These are phyloP conservation scores for Drosophila diplacantha DNA, from an alignment of 2,888 invertebrate species.

Conservation along the genomic window DNA sequence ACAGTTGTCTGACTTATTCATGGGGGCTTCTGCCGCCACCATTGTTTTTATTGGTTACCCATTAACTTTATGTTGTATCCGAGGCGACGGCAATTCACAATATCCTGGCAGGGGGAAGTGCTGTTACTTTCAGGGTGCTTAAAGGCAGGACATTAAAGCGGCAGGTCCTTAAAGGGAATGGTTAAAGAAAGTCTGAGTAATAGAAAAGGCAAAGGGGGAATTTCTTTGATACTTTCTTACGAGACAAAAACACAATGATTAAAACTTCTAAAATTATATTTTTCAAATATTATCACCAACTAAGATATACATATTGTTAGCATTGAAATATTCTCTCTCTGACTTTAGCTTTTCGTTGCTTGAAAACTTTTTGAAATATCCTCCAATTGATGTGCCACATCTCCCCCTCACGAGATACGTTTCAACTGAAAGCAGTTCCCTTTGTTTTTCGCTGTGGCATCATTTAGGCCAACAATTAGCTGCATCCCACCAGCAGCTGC, in stretches of 20 bases:
- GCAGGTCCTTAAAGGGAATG: too few relatives aligned
- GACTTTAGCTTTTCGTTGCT: not conserved
- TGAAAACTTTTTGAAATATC: conserved; percentile 4
- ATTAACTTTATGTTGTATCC: conserved; percentile 33
- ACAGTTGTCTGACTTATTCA: conserved; percentile 37
- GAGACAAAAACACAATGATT: not conserved
- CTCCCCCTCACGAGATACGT: conserved; percentile 1
- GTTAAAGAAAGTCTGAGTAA: not conserved
- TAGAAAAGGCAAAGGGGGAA: not conserved
- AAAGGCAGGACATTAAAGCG: conserved; percentile 4
- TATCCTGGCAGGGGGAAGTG: not conserved
- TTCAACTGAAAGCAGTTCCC: not conserved
- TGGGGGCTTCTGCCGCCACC: conserved; percentile 27
- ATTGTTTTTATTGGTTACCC: conserved; percentile 40
- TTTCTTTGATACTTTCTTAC: not conserved
- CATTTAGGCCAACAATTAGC: conserved; percentile 40
- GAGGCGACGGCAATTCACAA: conserved; percentile 18
- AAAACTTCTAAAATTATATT: not conserved
- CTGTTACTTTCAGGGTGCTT: not conserved
- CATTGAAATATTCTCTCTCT: not conserved
- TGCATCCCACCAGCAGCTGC: conserved; percentile 25
- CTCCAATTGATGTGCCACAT: not conserved
- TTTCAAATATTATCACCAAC: not conserved
- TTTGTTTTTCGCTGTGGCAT: conserved; percentile 27
- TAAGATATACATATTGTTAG: too few relatives aligned